Conservation (phyloP, 2,888 invertebrate genomes). For the Tetragonula carbonaria region DNA sequence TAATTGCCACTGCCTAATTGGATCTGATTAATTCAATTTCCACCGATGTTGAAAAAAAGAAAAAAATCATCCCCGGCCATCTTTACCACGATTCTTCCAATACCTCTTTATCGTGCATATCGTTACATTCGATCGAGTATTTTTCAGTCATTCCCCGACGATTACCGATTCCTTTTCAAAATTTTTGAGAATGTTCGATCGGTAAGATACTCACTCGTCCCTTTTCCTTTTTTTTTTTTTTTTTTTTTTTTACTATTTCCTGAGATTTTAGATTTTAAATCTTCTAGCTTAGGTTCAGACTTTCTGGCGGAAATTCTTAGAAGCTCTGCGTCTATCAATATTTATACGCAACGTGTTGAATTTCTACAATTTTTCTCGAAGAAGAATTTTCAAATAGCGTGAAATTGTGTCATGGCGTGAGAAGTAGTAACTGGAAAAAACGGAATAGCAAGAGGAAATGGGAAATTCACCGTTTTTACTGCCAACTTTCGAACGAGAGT, state of each 20-base stretch:
- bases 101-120: background rate
- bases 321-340: too few relatives aligned
- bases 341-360: too few relatives aligned
- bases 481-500: background rate
- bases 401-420: background rate
- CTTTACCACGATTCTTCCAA: background rate
- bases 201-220: too few relatives aligned
- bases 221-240: too few relatives aligned
- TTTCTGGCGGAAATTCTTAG: too few relatives aligned
- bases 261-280: too few relatives aligned
- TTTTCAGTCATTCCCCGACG: background rate
- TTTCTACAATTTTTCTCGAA: too few relatives aligned
- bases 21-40: slow-evolving; percentile 26
- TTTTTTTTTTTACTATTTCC: too few relatives aligned
- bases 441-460: background rate
- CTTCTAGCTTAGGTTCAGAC: too few relatives aligned
- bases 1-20: slow-evolving; percentile 17
- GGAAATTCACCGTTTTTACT: background rate
- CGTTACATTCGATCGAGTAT: background rate
- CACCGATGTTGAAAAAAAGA: background rate
- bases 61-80: background rate
- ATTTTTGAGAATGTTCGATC: too few relatives aligned
- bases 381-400: too few relatives aligned
- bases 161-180: background rate
- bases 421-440: too few relatives aligned